Evolutionary conservation across 2,888 invertebrate genomes (phyloP), one percentile per base, ranked within the genome.

Genomic region (Clivina fossor): DNA sequence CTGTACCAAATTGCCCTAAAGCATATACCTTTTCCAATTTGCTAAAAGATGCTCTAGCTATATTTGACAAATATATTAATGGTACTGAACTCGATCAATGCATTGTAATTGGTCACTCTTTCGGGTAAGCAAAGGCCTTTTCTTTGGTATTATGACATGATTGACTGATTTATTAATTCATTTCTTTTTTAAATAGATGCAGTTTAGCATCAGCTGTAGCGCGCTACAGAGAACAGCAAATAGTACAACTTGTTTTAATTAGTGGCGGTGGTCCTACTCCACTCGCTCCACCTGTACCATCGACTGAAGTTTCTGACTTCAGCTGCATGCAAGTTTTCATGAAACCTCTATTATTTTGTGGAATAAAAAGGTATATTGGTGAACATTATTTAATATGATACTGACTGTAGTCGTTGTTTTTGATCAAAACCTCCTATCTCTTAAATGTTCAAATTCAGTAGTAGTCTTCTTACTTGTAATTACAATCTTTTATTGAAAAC

Each of bases 251-350:
- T 53, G 78, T 85, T 44, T 69, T 85, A 61, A 81, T 85, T 60
- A 83, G 83, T 68, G 83, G 85, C 16, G 85, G 85, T 11, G 83
- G 83, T 3, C 86, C 86, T 3, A 82, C 81, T 2, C 82, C 85
- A 13, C 72, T 86, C 50, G 81, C 82, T 19, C 79, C 83, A 22
- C 81, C 83, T 35, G 77, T 76, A 37, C 74, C 74, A 40, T 64
- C 67, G 16, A 66, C 68, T 58, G 77, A 81, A 61, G 74, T 76
- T 13, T 67, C 76, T 4, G 72, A 74, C 20, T 76, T 74, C 58
- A 73, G 76, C 40, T 82, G 78, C 62, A 68, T 80, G 26, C 71
- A 76, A 54, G 74, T 73, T 28, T 65, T 79, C 53, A 70, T 83
- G 35, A 75, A 78, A 57, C 82, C 83, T n/a, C 73, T 83, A 58